Percentiles rank a stretch among this genome's conserved stretches.
Conservation (phyloP, 2,888 invertebrate genomes). For the Laothoe populi region DNA sequence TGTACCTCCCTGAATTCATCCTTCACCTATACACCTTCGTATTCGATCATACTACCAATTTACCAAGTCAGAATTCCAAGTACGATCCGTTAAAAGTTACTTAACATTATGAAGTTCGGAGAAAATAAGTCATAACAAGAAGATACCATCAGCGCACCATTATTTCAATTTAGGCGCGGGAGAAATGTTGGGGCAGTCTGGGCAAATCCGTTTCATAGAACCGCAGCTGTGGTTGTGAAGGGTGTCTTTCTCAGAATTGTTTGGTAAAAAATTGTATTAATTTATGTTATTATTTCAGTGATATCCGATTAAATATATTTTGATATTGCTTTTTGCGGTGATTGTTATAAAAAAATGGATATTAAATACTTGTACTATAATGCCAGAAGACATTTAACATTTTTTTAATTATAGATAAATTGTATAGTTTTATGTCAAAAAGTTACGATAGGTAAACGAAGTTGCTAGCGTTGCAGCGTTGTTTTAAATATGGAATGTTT, state of each 20-base stretch:
- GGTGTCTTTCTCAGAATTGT: slow-evolving; percentile 51
- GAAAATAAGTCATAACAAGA: slow-evolving; percentile 28
- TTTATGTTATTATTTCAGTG: not conserved
- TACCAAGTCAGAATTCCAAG: slow-evolving; percentile 29
- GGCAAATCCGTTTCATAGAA: slow-evolving; percentile 56
- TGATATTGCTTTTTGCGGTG: too few species aligned
- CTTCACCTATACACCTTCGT: too few species aligned
- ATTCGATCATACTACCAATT: not conserved
- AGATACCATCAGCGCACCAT: slow-evolving; percentile 41
- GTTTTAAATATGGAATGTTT: too few species aligned
- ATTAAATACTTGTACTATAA: too few species aligned
- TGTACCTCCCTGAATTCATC: too few species aligned
- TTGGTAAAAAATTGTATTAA: slow-evolving; percentile 8
- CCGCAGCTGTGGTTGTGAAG: slow-evolving; percentile 51
- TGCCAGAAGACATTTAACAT: too few species aligned
- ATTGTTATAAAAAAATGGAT: too few species aligned
- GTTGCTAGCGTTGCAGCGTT: too few species aligned
- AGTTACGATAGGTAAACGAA: too few species aligned
- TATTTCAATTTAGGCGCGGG: slow-evolving; percentile 35
- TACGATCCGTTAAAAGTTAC: slow-evolving; percentile 30
- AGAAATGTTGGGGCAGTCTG: slow-evolving; percentile 43
- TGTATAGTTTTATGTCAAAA: too few species aligned
- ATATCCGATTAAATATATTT: not conserved
- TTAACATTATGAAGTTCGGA: slow-evolving; percentile 27
- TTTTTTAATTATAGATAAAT: too few species aligned